phyloP scores from a whole-genome alignment of 1,140 invertebrate species.

The Zaprionus kolodkinae region DNA sequence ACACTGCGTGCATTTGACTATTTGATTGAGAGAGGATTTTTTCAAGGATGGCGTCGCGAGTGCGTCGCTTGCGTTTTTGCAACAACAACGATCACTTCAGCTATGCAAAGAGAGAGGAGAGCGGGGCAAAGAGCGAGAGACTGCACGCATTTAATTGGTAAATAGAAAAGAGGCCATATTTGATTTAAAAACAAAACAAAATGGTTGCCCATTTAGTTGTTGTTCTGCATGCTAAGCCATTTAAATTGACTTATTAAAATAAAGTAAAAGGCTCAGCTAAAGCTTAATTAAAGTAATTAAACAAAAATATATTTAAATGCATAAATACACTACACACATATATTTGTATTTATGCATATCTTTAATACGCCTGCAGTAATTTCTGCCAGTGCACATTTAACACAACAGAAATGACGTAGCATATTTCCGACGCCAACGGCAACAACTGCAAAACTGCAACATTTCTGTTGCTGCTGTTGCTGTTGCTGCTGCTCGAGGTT shows the following conservation, averaged over 20 bases:
- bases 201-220: background rate
- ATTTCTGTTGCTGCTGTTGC: conserved; percentile 26
- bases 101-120: background rate
- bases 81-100: conserved; percentile 1
- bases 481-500: conserved; percentile 62
- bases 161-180: background rate
- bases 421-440: conserved; percentile 54
- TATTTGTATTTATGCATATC: background rate
- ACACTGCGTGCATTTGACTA: background rate
- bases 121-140: background rate
- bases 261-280: background rate
- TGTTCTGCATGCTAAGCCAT: background rate
- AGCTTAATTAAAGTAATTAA: background rate
- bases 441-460: conserved; percentile 30
- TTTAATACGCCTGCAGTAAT: background rate
- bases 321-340: background rate
- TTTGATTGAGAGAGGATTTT: background rate
- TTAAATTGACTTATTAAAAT: background rate
- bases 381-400: conserved; percentile 51
- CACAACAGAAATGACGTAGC: conserved; percentile 56
- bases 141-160: background rate
- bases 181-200: background rate
- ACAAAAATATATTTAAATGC: background rate
- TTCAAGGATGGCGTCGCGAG: background rate
- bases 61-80: background rate